Evolutionary conservation across 2,888 invertebrate genomes (phyloP), one percentile per base, ranked within the genome.

Genomic region (Mythimna albipuncta): DNA sequence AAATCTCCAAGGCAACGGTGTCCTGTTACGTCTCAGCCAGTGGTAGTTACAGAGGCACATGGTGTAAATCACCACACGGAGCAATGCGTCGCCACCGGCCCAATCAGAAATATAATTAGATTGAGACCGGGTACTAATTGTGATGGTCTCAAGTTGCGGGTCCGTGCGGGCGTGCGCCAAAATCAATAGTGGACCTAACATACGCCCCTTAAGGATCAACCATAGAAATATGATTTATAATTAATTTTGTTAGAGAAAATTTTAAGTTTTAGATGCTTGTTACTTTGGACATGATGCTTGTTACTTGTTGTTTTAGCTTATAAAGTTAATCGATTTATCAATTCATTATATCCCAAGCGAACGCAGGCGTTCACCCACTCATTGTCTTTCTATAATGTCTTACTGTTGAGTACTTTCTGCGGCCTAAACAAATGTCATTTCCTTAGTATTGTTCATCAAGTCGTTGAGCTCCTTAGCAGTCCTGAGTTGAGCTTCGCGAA

Each of bases 51-150:
- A 13, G 38, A 61, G 58, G 47, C 64, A 75, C 63, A 77, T 62
- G 67, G 85, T 88, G 82, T 88, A 90, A 88, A 90, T 88, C 87
- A 85, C 71, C 77, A 75, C 71, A 69, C 71, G 72, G 73, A 69
- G 71, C 82, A 79, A 81, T 84, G 81, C 85, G 86, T 89, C 89
- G 87, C 88, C 92, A 89, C 89, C 88, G 89, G 88, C 90, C 91
- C 94, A 94, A 96, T 96, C 94, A 94, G 93, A 94, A 94, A 95
- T 95, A 95, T 95, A 96, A 96, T 96, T 95, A 95, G 93, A 94
- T 95, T 91, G 93, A 93, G 94, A 91, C 92, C 91, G 91, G 87
- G 88, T 90, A 90, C 94, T 95, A 95, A 95, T 95, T 95, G 95
- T 94, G 92, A 92, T 89, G 93, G 93, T 94, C 95, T 95, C 95